Conservation (phyloP, 92 coral and sea anemone species). For the Palythoa heliodiscus region DNA sequence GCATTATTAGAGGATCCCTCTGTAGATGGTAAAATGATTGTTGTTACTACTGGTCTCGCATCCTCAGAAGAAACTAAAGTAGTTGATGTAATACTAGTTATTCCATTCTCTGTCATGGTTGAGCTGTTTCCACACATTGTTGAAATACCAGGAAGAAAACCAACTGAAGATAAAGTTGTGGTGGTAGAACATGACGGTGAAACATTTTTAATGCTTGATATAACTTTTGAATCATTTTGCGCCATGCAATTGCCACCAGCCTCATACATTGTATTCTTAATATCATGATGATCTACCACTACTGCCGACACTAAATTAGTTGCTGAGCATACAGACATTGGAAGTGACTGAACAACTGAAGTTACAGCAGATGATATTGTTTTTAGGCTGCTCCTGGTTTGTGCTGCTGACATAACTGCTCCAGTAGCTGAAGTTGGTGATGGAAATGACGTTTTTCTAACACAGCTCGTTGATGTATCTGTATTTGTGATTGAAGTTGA, state of each 20-base stretch:
- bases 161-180: neutral
- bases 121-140: neutral
- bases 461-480: neutral
- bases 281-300: neutral
- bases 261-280: neutral
- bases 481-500: constrained; percentile 4
- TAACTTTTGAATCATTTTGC: neutral
- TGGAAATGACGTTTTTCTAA: neutral
- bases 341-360: constrained; percentile 11
- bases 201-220: neutral
- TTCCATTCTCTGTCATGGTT: neutral
- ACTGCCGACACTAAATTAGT: neutral
- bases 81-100: neutral
- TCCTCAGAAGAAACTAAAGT: neutral
- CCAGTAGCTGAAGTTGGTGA: neutral
- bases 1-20: neutral
- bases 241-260: neutral
- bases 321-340: constrained; percentile 20
- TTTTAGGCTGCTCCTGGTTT: too few species aligned
- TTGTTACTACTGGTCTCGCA: neutral
- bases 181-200: neutral
- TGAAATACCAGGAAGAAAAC: neutral
- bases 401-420: neutral
- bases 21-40: neutral
- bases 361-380: constrained; percentile 8